These are phyloP conservation scores for Arge pagana DNA, from an alignment of 2,888 invertebrate species.

Conservation along the genomic window DNA sequence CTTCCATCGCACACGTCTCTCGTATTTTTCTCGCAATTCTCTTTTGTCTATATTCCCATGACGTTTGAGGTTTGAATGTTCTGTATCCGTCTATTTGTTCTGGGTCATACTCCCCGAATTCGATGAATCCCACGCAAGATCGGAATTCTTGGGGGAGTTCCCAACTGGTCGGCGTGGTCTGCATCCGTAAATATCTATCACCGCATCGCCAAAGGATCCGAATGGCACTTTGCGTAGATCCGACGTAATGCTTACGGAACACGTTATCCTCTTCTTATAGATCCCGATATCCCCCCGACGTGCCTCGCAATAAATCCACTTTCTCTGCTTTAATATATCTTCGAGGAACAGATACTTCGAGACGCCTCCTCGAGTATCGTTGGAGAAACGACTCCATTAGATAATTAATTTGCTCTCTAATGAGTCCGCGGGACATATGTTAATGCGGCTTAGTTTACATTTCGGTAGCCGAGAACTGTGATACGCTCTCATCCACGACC, in stretches of 20 bases:
- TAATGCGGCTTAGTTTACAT: slow-evolving; percentile 53
- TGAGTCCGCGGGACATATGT: slow-evolving; percentile 54
- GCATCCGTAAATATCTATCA: too few relatives aligned
- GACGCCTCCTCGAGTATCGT: not conserved
- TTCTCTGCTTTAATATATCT: slow-evolving; percentile 3
- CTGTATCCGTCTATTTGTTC: too few relatives aligned
- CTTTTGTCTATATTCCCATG: not conserved
- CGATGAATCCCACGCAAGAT: not conserved
- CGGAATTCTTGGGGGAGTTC: too few relatives aligned
- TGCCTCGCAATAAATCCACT: slow-evolving; percentile 10
- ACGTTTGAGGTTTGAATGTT: too few relatives aligned
- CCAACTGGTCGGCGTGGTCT: too few relatives aligned
- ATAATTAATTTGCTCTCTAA: slow-evolving; percentile 54
- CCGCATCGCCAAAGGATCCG: too few relatives aligned
- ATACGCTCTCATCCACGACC: not conserved
- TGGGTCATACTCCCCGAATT: not conserved
- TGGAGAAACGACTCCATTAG: slow-evolving; percentile 33
- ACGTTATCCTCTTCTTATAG: not conserved
- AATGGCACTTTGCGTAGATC: too few relatives aligned
- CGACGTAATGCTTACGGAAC: too few relatives aligned
- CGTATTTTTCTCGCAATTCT: not conserved
- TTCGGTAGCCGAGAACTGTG: slow-evolving; percentile 45
- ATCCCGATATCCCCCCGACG: not conserved
- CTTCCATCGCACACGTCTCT: too few relatives aligned
- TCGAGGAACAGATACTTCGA: slow-evolving; percentile 2